Conservation (phyloP, 1,140 invertebrate genomes). For the Himalopsyche phryganea region DNA sequence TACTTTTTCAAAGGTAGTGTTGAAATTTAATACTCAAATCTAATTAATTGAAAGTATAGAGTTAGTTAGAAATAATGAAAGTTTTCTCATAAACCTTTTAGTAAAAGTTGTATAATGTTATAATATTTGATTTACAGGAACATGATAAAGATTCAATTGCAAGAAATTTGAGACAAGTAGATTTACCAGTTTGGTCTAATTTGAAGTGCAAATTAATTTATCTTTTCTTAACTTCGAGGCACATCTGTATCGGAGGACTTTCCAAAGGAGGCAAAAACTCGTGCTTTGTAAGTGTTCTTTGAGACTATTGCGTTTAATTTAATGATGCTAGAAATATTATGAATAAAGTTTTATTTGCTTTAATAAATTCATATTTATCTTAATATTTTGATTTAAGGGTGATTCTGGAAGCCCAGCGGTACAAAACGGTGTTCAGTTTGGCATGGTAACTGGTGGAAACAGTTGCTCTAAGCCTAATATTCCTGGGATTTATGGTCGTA, state of each 20-base stretch:
- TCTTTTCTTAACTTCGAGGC: constrained; percentile 25
- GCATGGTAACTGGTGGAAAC: constrained; percentile 24
- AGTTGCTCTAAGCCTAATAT: constrained; percentile 23
- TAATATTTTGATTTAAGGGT: constrained; percentile 14
- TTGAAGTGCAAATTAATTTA: constrained; percentile 15
- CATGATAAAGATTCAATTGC: neutral
- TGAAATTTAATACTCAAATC: too few relatives aligned
- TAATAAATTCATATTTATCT: neutral
- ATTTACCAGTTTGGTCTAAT: constrained; percentile 24
- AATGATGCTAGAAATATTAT: too few relatives aligned
- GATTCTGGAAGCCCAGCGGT: constrained; percentile 32
- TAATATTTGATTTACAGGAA: constrained; percentile 11
- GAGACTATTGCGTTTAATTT: too few relatives aligned
- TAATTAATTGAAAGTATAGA: too few relatives aligned
- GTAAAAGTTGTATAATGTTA: too few relatives aligned
- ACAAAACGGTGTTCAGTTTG: constrained; percentile 27
- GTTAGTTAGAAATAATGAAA: too few relatives aligned
- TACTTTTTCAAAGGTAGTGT: too few relatives aligned
- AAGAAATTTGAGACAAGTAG: constrained; percentile 20
- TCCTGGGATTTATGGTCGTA: constrained; percentile 27
- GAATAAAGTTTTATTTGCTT: too few relatives aligned
- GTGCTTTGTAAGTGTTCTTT: constrained; percentile 33
- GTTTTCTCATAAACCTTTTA: too few relatives aligned
- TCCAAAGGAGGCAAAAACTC: constrained; percentile 20
- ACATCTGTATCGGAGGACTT: constrained; percentile 30